Conservation (phyloP, 2,888 invertebrate species). For the Druceiella hillmani region DNA sequence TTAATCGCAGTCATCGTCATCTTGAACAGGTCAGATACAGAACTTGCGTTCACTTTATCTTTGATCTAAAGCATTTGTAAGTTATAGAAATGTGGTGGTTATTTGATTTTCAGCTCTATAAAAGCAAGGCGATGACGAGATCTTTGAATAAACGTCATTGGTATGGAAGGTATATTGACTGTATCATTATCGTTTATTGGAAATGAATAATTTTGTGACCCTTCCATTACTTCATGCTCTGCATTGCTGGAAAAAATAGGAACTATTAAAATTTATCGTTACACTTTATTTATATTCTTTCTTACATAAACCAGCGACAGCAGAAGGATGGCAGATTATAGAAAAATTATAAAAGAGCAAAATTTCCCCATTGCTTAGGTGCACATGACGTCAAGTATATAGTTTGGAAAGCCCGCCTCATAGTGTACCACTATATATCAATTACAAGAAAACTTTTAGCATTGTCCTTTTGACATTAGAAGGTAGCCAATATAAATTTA, state of each 20-base stretch:
- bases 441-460: constrained; percentile 21
- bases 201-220: too few species aligned
- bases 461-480: constrained; percentile 14
- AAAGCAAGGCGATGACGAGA: constrained; percentile 4
- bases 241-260: too few species aligned
- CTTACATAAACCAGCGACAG: too few species aligned
- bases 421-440: constrained; percentile 18
- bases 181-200: too few species aligned
- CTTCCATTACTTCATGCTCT: too few species aligned
- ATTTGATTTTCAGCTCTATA: constrained; percentile 7
- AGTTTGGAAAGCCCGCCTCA: constrained; percentile 16
- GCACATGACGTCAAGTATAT: constrained; percentile 20
- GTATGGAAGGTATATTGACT: too few species aligned
- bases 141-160: too few species aligned
- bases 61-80: constrained; percentile 6
- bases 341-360: too few species aligned
- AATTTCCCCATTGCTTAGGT: too few species aligned
- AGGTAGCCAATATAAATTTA: constrained; percentile 7
- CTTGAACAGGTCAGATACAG: constrained; percentile 3
- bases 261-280: too few species aligned
- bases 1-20: constrained; percentile 26
- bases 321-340: too few species aligned
- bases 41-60: constrained; percentile 5
- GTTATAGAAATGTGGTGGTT: constrained; percentile 3
- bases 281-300: too few species aligned